These are phyloP conservation scores for Cheilinus undulatus DNA, from an alignment of 2,113 vertebrate genomes.

Conservation along the genomic window DNA sequence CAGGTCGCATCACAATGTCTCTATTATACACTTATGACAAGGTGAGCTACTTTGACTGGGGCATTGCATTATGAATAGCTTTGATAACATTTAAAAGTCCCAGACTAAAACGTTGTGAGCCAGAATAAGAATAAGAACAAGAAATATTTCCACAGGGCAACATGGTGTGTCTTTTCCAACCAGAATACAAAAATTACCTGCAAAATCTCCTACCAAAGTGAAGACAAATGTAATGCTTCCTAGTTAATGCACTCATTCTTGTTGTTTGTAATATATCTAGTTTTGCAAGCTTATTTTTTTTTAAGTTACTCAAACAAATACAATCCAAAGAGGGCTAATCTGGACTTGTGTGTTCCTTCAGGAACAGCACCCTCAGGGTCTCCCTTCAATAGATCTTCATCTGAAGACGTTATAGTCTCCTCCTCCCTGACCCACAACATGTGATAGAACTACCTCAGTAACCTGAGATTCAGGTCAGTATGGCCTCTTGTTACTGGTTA, in stretches of 20 bases:
- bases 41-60: slow-evolving; percentile 17
- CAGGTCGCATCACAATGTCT: slow-evolving; percentile 39
- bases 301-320: not conserved
- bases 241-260: not conserved
- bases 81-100: slow-evolving; percentile 42
- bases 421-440: not conserved
- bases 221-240: slow-evolving; percentile 1
- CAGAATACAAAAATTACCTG: not conserved
- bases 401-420: slow-evolving; percentile 1
- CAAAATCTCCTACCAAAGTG: slow-evolving; percentile 2
- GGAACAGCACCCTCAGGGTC: slow-evolving; percentile 21
- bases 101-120: slow-evolving; percentile 9
- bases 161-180: slow-evolving; percentile 13
- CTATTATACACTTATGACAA: slow-evolving; percentile 49
- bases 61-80: slow-evolving; percentile 29
- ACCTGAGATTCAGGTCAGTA: slow-evolving; percentile 15
- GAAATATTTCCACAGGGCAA: slow-evolving; percentile 7
- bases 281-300: too few species aligned
- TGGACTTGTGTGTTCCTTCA: not conserved
- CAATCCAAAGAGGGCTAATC: not conserved
- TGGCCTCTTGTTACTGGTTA: slow-evolving; percentile 11
- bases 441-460: slow-evolving; percentile 19
- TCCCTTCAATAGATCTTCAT: slow-evolving; percentile 5
- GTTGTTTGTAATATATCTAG: not conserved
- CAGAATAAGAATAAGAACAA: slow-evolving; percentile 2